A percentile compares a stretch with the other conserved stretches of the same genome.
phyloP scores from a whole-genome alignment of 2,888 invertebrate species.

The Tenthredo distinguenda region DNA sequence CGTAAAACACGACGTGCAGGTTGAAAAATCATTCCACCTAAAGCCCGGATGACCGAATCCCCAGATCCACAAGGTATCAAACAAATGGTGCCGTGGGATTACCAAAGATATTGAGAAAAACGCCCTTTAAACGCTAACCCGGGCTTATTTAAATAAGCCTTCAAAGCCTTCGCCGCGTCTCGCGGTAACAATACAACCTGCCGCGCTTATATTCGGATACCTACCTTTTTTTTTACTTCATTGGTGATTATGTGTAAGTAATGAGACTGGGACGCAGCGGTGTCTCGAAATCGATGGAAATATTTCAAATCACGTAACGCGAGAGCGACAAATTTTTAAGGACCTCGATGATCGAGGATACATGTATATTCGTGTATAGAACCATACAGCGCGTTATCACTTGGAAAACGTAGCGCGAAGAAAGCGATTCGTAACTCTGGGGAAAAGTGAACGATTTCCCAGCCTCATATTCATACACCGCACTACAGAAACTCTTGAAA shows the following conservation, averaged over 20 bases:
- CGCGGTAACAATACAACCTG: slow-evolving; percentile 8
- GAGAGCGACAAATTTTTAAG: neutral
- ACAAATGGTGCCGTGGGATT: slow-evolving; percentile 36
- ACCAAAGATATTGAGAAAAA: slow-evolving; percentile 46
- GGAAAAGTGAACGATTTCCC: neutral
- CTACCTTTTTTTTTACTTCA: neutral
- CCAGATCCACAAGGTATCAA: slow-evolving; percentile 32
- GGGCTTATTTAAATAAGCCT: slow-evolving; percentile 46
- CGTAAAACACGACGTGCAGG: slow-evolving; percentile 25
- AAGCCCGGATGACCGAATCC: slow-evolving; percentile 21
- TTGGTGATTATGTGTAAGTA: neutral
- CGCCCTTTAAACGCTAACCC: slow-evolving; percentile 27
- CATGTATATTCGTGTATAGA: neutral
- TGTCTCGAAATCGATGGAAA: neutral
- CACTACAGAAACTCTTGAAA: neutral
- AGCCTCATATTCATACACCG: neutral
- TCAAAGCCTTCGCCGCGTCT: slow-evolving; percentile 1
- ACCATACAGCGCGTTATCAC: neutral
- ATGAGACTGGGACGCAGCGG: neutral
- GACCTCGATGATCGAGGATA: neutral
- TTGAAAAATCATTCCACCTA: slow-evolving; percentile 43
- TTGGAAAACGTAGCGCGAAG: neutral
- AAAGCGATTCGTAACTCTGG: neutral
- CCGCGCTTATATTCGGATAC: neutral
- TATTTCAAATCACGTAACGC: neutral